Evolutionary conservation across 2,113 vertebrate genomes (phyloP).

Genomic region (Pristiophorus japonicus): DNA sequence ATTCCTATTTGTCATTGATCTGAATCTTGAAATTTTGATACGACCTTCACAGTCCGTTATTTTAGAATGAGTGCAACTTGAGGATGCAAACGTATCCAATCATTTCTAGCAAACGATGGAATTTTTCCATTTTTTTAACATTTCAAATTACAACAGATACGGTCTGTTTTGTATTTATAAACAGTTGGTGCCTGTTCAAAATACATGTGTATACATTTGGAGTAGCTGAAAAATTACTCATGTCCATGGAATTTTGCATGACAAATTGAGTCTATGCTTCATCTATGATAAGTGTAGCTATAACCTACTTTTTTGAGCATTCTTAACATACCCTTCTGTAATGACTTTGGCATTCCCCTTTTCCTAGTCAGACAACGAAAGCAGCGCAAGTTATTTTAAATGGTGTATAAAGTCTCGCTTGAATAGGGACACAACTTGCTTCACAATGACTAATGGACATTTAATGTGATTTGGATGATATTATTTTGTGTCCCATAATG

Average conservation of each 20-base stretch:
- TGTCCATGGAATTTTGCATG: slow-evolving; percentile 59
- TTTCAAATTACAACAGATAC: slow-evolving; percentile 46
- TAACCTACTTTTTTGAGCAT: slow-evolving; percentile 60
- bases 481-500: background rate
- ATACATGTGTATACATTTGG: slow-evolving; percentile 47
- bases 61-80: slow-evolving; percentile 37
- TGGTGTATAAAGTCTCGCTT: background rate
- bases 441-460: background rate
- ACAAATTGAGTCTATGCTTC: slow-evolving; percentile 55
- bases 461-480: slow-evolving; percentile 6
- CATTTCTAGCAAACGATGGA: slow-evolving; percentile 43
- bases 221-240: slow-evolving; percentile 58
- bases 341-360: slow-evolving; percentile 57
- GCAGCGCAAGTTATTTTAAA: slow-evolving; percentile 37
- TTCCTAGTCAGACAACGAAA: slow-evolving; percentile 63
- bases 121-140: slow-evolving; percentile 34
- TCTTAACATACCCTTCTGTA: slow-evolving; percentile 60
- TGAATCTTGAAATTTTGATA: slow-evolving; percentile 38
- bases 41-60: slow-evolving; percentile 37
- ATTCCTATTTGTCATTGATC: slow-evolving; percentile 38
- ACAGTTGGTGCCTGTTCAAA: slow-evolving; percentile 51
- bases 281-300: slow-evolving; percentile 55
- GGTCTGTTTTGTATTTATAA: slow-evolving; percentile 52
- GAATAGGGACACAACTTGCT: slow-evolving; percentile 2
- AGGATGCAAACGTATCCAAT: slow-evolving; percentile 44